Base-by-base conservation (phyloP, 30 jellyfish, hydroid and myxozoan species). In the Aurelia aurita region DNA sequence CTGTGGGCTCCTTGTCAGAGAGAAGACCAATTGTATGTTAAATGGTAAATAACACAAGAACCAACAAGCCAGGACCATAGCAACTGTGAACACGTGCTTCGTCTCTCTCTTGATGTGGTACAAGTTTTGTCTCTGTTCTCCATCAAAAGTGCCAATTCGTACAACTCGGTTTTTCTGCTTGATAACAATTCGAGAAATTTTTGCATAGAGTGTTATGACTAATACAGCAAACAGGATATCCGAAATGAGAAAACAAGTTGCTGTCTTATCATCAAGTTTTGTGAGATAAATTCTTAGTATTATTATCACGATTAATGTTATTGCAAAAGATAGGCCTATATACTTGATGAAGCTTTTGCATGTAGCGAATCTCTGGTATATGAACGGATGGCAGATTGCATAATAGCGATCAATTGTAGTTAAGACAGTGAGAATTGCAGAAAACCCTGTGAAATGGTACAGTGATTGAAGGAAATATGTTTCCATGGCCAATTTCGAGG, bases 121-220 rank as follows among this genome's bases (percentile, higher is more conserved):
- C n/a, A 58, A 4, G 8, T 6, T 6, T 27, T 58, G 31, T 27
- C 23, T 58, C 23, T 31, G 8, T 58, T 58, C 69, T 58, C 69
- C 69, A 31, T 6, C 69, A 58, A 58, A 58, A 6, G 69, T 58
- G 31, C 69, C 69, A 58, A 58, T 58, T 15, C 69, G n/a, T 27
- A 58, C n/a, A 4, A 58, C 69, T 5, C 69, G 69, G 23, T 58
- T 58, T 58, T 27, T 31, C 5, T 58, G 69, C 69, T 4, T 58
- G n/a, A 4, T 15, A 5, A 15, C n/a, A 8, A 58, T 31, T 58
- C n/a, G n/a, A 31, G n/a, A 58, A 6, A 58, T 31, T 18, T 31
- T 27, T 15, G 23, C 16, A 31, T 58, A 18, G n/a, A n/a, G n/a
- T n/a, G n/a, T n/a, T n/a, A n/a, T n/a, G n/a, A n/a, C n/a, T n/a